Conservation (phyloP, 2,113 vertebrate genomes). For the Entelurus aequoreus region DNA sequence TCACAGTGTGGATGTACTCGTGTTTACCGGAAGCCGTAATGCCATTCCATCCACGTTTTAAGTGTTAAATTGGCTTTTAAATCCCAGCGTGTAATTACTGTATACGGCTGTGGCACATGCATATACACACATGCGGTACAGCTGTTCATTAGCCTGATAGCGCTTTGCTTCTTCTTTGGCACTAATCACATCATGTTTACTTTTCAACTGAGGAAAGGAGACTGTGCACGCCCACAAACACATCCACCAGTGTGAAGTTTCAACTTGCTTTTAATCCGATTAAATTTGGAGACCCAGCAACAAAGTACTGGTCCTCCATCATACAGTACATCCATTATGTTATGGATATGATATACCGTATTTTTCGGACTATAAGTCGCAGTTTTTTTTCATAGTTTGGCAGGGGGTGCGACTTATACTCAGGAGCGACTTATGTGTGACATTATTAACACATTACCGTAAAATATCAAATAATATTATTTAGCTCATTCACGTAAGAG, state of each 20-base stretch:
- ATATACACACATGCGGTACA: slow-evolving; percentile 37
- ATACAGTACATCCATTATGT: slow-evolving; percentile 7
- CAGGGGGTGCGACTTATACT: too few relatives aligned
- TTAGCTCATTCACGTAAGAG: too few relatives aligned
- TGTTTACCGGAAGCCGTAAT: slow-evolving; percentile 55
- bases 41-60: slow-evolving; percentile 65
- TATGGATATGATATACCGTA: background rate
- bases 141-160: slow-evolving; percentile 67
- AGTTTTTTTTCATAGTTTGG: too few relatives aligned
- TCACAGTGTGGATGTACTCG: slow-evolving; percentile 20
- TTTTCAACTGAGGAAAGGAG: slow-evolving; percentile 50
- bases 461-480: too few relatives aligned
- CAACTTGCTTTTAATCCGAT: slow-evolving; percentile 43
- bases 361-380: too few relatives aligned
- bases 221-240: background rate
- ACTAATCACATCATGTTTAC: slow-evolving; percentile 64
- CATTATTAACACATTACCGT: too few relatives aligned
- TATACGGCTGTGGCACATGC: slow-evolving; percentile 35
- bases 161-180: slow-evolving; percentile 47
- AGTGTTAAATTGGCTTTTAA: slow-evolving; percentile 72
- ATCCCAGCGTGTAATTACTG: slow-evolving; percentile 59
- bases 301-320: background rate
- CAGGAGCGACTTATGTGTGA: too few relatives aligned
- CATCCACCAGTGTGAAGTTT: slow-evolving; percentile 27
- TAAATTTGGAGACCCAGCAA: slow-evolving; percentile 14